A percentile compares a stretch with the other conserved stretches of the same genome.
Conservation (phyloP, 2,888 invertebrate genomes). For the Apoderus coryli region DNA sequence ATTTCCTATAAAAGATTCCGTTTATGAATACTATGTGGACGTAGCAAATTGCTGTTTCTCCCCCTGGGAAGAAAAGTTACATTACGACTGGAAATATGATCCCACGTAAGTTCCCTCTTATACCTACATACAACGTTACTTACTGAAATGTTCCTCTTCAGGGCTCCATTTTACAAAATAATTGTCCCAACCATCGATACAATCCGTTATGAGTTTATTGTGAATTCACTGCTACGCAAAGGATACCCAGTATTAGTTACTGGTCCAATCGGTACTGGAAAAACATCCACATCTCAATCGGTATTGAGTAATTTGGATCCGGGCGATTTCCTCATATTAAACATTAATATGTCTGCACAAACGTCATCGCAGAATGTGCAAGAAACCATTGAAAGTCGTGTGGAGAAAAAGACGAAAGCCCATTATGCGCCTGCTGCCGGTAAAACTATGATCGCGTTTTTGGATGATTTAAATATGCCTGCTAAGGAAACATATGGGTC, state of each 20-base stretch:
- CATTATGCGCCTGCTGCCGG: constrained; percentile 67
- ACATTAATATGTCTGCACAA: constrained; percentile 79
- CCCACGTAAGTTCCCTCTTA: constrained; percentile 34
- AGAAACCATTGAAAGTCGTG: constrained; percentile 57
- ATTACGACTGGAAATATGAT: constrained; percentile 58
- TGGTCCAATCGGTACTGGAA: constrained; percentile 78
- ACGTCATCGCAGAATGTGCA: constrained; percentile 75
- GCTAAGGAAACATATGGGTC: constrained; percentile 78
- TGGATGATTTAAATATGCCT: constrained; percentile 92
- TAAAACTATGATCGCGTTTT: constrained; percentile 71
- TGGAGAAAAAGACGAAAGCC: constrained; percentile 79
- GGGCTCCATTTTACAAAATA: constrained; percentile 67
- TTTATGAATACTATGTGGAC: constrained; percentile 85
- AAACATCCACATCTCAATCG: constrained; percentile 64
- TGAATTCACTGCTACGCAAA: constrained; percentile 46
- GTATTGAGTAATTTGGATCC: constrained; percentile 46
- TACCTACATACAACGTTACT: constrained; percentile 5
- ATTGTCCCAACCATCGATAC: constrained; percentile 81
- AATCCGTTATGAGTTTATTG: constrained; percentile 64
- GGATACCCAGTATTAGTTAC: constrained; percentile 62
- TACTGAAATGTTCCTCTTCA: constrained; percentile 30
- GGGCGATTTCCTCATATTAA: constrained; percentile 45
- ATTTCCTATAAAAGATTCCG: constrained; percentile 75
- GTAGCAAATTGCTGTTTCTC: constrained; percentile 50
- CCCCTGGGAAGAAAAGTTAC: constrained; percentile 68